Base-by-base conservation (phyloP, 2,888 invertebrate genomes). In the Epirrhoe tristata region DNA sequence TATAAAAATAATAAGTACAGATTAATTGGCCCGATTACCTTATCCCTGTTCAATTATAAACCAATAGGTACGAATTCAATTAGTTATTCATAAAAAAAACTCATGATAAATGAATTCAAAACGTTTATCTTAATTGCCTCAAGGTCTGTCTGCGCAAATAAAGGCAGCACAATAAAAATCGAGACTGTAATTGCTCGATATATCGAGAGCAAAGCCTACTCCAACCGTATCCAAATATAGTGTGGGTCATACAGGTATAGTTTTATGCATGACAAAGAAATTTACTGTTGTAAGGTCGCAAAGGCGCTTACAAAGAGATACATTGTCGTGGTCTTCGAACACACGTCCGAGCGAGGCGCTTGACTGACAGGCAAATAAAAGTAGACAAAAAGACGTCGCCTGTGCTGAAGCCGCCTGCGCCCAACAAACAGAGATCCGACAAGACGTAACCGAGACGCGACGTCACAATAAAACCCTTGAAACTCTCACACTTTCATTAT, bases 341-440 rank as follows among this genome's bases (percentile, higher is more conserved):
- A 83, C 79, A 78, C 82, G 84, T 84, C 85, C 83, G 77, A 82
- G 76, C 74, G 79, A 81, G 85, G 79, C 82, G 81, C 81, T 84
- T 91, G 91, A 91, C 83, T 89, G 92, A 91, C 91, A 89, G 86
- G 83, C 86, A 89, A 91, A 92, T 90, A 91, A 90, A 90, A 87
- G 83, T 84, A 87, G 84, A 90, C 86, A 89, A 88, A 87, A 82
- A 79, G 78, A 76, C 73, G 74, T 71, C 68, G 75, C 72, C 72
- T 70, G 74, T 64, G 74, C 71, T 69, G 67, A 73, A 69, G 68
- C 58, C 69, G 58, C 61, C 57, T 69, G 71, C 73, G 58, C 74
- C 56, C 58, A 56, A 60, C 64, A 66, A 63, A 39, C 50, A 39
- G 43, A n/a, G 39, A 57, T 74, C 78, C 10, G 43, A 52, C 59